A percentile compares a stretch with the other conserved stretches of the same genome.
phyloP scores from a whole-genome alignment of 2,113 vertebrate genomes.

The Xyliphius kryptos region DNA sequence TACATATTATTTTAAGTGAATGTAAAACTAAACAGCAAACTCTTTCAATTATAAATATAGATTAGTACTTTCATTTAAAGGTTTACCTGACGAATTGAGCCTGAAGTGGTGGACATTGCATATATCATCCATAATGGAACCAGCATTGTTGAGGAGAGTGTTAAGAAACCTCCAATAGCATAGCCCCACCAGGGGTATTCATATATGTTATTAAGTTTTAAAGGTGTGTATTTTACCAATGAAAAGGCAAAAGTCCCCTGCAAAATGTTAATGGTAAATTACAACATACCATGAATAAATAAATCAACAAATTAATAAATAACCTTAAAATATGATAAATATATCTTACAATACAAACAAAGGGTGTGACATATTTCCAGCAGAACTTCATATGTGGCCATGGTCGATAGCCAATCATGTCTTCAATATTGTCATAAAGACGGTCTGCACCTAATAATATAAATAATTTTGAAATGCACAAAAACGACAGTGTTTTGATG shows the following conservation, averaged over 20 bases:
- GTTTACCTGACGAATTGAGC: conserved; percentile 60
- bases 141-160: conserved; percentile 65
- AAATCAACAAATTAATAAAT: too few species aligned
- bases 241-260: conserved; percentile 63
- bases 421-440: conserved; percentile 83
- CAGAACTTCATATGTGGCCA: conserved; percentile 86
- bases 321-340: too few species aligned
- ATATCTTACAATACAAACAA: conserved; percentile 80
- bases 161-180: conserved; percentile 61
- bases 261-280: background rate
- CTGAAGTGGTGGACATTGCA: conserved; percentile 54
- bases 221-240: conserved; percentile 56
- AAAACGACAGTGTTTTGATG: too few species aligned
- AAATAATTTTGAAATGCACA: conserved; percentile 11
- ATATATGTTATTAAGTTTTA: conserved; percentile 66
- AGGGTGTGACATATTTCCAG: conserved; percentile 82
- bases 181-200: conserved; percentile 74
- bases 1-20: too few species aligned
- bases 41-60: too few species aligned
- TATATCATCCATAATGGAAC: conserved; percentile 65
- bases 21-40: too few species aligned
- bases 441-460: conserved; percentile 69
- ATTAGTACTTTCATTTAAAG: background rate
- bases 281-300: too few species aligned
- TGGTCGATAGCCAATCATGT: too few species aligned